Evolutionary conservation across 2,797 vertebrate genomes (phyloP), one percentile per base, ranked within the genome.

Genomic region (Ctenochaetus hawaiiensis): DNA sequence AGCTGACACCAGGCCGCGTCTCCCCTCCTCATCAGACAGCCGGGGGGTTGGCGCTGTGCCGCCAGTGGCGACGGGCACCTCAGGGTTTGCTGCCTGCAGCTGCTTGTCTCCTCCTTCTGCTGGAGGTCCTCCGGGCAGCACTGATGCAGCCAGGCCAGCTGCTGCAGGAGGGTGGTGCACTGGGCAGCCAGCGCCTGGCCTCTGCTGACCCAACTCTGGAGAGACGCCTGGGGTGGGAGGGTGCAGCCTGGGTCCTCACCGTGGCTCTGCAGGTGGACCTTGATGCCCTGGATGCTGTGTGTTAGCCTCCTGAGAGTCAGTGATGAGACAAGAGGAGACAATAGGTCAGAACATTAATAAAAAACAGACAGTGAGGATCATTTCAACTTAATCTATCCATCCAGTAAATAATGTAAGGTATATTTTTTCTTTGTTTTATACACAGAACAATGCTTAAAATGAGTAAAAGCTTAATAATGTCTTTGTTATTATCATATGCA

Each of bases 91-190:
- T 91, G 90, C 39, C 78, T 74, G 67, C 82, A 80, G 76, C 84
- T 45, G 20, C 70, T 70, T 0, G 60, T 58, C 16, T 86, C 89
- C 68, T 90, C 90, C 22, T 74, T 78, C 70, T 87, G 80, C 86
- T 89, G 92, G 6, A 65, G 75, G 26, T 91, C 92, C 81, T 93
- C 92, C 0, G 98, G 98, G 80, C 98, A 99, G 89, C 97, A 97
- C 45, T 96, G 96, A 6, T 98, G 80, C 84, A 99, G 89, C 96
- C 96, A 98, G 43, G 88, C 89, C 10, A 98, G 84, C 88, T 99
- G 97, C 88, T 98, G 94, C 0, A 99, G 92, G 57, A 95, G 82
- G 23, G 95, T 82, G 71, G 91, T 30, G n/a, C 95, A 96, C 85
- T 97, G 97, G 86, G 95, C 94, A 4, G 94, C 91, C 80, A 98